Base-by-base conservation (phyloP, 2,888 invertebrate species). In the Atrina japonica region DNA sequence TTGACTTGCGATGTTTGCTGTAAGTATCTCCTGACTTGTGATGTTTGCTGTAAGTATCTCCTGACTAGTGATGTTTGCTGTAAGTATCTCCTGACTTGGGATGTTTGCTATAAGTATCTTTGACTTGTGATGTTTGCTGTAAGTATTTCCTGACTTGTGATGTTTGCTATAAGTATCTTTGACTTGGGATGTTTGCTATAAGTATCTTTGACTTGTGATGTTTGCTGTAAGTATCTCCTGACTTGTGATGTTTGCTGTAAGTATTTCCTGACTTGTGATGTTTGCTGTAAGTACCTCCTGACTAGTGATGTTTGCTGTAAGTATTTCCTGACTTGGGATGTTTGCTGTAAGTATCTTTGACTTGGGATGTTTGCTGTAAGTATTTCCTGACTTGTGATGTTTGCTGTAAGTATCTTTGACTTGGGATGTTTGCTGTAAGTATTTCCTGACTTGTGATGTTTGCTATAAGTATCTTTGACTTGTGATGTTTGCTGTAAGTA, bases 231-330 rank as follows among this genome's bases (percentile, higher is more conserved):
- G 89, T 79, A 29, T 16, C 7, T 27, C 25, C n/a, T n/a, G 99
- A 0, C 91, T 98, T 78, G 96, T 99, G 49, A 95, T 95, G 80
- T 93, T 97, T 56, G 95, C 95, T 66, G 91, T 90, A 75, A 82
- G 89, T 79, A 29, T 16, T n/a, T 27, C 25, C n/a, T n/a, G n/a
- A n/a, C n/a, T n/a, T n/a, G n/a, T n/a, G n/a, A n/a, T 99, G 76
- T 95, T 97, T 1, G 97, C 98, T 2, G 98, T 98, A 0, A 92
- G 99, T 65, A 96, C 97, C 21, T 93, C 99, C 11, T 99, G 99
- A 0, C 91, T 98, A 78, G 96, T 99, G 49, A 95, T 95, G 80
- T 93, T 97, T 56, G 95, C 95, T 66, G 91, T 90, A 75, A 82
- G 89, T 79, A 29, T 16, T n/a, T 27, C 25, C n/a, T n/a, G 99